Base-by-base conservation (phyloP, 2,113 vertebrate genomes). In the Rhinolophus sinicus region DNA sequence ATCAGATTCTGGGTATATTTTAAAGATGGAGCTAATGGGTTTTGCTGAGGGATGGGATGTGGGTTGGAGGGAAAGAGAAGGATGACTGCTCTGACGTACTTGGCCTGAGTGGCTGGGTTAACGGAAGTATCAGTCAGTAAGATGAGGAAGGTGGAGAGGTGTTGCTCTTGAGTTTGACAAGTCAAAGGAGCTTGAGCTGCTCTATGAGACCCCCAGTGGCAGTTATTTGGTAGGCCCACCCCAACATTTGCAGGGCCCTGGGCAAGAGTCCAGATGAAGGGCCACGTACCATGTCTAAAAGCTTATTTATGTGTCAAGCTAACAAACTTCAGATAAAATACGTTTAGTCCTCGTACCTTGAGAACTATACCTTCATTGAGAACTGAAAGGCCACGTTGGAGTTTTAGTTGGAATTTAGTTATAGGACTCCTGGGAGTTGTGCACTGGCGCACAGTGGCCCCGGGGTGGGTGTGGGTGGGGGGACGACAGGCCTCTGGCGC, bases 141-240 rank as follows among this genome's bases (percentile, higher is more conserved):
- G 64, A 50, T 88, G 77, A 65, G 35, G 62, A 73, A 30, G 21
- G 33, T 14, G 35, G 50, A 64, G 33, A 94, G 44, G n/a, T 30
- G 88, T 86, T 96, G 62, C 85, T 62, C 50, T 69, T 60, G 52
- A 35, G 47, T 89, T 76, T 89, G 64, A 91, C 67, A 58, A 90
- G 30, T 35, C 52, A 69, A 56, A 92, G 64, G 83, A 76, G 9
- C 85, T 77, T 78, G 21, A 72, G 28, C 47, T 77, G 44, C 95
- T 76, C 58, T 69, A 30, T 40, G 62, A 91, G 67, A 67, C 16
- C n/a, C 22, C 26, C 14, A 16, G 1, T 35, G 60, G 47, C 35
- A 64, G 21, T 28, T 52, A 54, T 69, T 67, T 65, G 50, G 9
- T 76, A 40, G 56, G 21, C 26, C 13, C 4, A 18, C 69, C 28